phyloP scores from a whole-genome alignment of 1,140 invertebrate species.

The Brachionus plicatilis region DNA sequence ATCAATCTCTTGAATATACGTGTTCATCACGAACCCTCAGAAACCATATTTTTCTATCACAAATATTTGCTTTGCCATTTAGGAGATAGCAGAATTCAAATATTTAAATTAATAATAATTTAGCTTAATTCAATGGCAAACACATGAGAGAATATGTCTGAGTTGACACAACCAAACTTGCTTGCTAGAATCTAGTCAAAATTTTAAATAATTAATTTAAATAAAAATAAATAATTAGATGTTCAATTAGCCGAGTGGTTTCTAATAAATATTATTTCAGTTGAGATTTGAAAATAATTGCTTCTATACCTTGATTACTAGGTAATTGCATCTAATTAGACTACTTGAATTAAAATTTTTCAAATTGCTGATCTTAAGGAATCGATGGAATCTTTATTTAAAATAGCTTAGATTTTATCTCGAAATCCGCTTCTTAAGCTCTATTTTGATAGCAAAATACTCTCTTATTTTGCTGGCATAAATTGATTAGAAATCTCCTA shows the following conservation, averaged over 20 bases:
- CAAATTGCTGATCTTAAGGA: not conserved
- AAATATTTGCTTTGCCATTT: not conserved
- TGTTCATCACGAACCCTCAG: not conserved
- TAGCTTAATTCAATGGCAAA: not conserved
- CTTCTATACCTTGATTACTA: not conserved
- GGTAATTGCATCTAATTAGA: not conserved
- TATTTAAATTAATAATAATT: not conserved
- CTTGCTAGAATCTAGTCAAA: not conserved
- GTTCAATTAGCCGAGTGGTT: not conserved
- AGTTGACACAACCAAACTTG: not conserved
- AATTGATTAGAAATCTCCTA: not conserved
- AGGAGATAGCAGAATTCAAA: not conserved
- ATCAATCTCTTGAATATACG: not conserved
- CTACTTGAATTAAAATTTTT: not conserved
- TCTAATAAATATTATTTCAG: not conserved
- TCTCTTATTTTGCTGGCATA: not conserved
- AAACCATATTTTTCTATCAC: not conserved
- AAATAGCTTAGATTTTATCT: constrained; percentile 1
- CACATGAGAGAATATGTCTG: not conserved
- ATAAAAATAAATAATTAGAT: not conserved
- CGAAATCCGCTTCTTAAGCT: not conserved
- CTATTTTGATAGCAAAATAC: not conserved
- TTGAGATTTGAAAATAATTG: not conserved
- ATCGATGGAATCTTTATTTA: not conserved
- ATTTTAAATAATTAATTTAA: not conserved